A percentile compares a stretch with the other conserved stretches of the same genome.
Conservation (phyloP, 53 echinoderm and acorn worm species). For the Holothuria leucospilota region DNA sequence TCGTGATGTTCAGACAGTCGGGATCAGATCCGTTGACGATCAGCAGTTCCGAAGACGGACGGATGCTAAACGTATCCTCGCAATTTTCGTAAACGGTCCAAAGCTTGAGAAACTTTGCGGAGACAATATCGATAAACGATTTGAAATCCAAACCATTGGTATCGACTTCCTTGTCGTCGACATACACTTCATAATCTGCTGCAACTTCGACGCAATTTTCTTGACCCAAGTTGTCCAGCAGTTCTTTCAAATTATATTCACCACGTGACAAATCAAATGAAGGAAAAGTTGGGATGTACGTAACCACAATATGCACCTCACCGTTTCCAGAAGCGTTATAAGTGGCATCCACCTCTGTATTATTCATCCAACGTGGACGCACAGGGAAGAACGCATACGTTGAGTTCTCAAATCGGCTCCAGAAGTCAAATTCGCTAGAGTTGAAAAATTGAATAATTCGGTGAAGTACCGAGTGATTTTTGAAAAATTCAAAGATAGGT, state of each 20-base stretch:
- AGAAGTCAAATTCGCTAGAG: neutral
- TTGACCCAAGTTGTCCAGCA: slow-evolving; percentile 5
- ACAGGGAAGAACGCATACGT: slow-evolving; percentile 14
- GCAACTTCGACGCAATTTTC: slow-evolving; percentile 1
- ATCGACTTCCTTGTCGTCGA: slow-evolving; percentile 35
- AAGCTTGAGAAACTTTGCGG: neutral
- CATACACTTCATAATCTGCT: slow-evolving; percentile 31
- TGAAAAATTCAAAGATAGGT: slow-evolving; percentile 22
- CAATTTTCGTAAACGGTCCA: neutral
- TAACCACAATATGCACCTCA: neutral
- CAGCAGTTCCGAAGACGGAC: slow-evolving; percentile 1
- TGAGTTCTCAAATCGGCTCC: neutral
- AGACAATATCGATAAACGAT: neutral
- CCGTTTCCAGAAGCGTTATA: slow-evolving; percentile 29
- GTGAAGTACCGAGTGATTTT: slow-evolving; percentile 7
- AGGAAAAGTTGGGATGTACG: neutral
- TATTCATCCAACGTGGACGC: slow-evolving; percentile 14
- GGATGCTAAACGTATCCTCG: neutral
- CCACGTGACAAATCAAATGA: neutral
- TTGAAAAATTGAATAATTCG: slow-evolving; percentile 12
- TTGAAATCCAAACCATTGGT: slow-evolving; percentile 15
- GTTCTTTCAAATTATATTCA: neutral
- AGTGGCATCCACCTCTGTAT: slow-evolving; percentile 12
- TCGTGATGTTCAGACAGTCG: slow-evolving; percentile 9
- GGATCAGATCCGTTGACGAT: slow-evolving; percentile 3